Conservation (phyloP, 1,140 invertebrate species). For the Triops longicaudatus region DNA sequence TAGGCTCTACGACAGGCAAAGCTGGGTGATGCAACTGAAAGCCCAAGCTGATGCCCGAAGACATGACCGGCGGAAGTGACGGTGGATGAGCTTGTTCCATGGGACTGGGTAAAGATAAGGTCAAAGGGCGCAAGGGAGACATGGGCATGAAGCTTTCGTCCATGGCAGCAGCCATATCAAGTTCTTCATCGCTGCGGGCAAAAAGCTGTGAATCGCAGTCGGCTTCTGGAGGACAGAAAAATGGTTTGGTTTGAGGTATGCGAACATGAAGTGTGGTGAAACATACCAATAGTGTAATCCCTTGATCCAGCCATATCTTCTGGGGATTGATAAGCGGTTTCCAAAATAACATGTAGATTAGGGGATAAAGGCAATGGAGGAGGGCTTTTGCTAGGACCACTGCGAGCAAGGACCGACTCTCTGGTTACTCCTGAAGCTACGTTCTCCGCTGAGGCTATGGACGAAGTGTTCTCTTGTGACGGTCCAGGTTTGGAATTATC, state of each 20-base stretch:
- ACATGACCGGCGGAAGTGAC: background rate
- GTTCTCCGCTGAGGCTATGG: background rate
- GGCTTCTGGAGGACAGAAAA: background rate
- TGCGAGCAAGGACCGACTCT: background rate
- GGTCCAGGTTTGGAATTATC: constrained; percentile 1
- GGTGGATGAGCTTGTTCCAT: background rate
- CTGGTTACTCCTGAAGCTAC: background rate
- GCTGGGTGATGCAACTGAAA: background rate
- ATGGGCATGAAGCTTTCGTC: background rate
- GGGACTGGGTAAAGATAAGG: background rate
- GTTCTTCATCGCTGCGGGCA: background rate
- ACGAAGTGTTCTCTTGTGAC: background rate
- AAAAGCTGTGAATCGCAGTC: background rate
- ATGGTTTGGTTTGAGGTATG: background rate
- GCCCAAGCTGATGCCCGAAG: background rate
- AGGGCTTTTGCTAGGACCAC: constrained; percentile 6
- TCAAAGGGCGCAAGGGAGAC: constrained; percentile 2
- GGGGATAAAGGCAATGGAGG: background rate
- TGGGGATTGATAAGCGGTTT: background rate
- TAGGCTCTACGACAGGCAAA: background rate
- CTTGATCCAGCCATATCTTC: background rate
- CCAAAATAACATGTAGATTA: background rate
- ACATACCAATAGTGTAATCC: background rate
- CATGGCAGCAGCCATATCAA: constrained; percentile 10
- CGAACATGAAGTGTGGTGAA: background rate